A percentile compares a stretch with the other conserved stretches of the same genome.
phyloP scores from a whole-genome alignment of 1,140 invertebrate species.

The Temnothorax nylanderi region DNA sequence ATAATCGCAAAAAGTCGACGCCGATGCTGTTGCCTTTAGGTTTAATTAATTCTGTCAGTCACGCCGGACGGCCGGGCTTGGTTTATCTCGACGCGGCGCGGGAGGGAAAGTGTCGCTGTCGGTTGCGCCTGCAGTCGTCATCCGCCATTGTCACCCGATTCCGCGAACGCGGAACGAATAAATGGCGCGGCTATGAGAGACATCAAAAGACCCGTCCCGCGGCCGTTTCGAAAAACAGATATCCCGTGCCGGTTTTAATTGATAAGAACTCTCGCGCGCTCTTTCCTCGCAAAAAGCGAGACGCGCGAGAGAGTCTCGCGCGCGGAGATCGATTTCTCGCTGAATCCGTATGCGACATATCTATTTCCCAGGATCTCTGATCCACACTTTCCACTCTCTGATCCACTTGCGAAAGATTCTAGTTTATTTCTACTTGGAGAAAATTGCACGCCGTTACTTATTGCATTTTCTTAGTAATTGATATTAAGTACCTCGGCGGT shows the following conservation, averaged over 20 bases:
- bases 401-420: background rate
- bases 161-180: slow-evolving; percentile 31
- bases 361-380: background rate
- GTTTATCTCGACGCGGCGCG: slow-evolving; percentile 51
- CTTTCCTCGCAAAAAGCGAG: background rate
- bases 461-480: slow-evolving; percentile 8
- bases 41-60: slow-evolving; percentile 63
- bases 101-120: slow-evolving; percentile 54
- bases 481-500: background rate
- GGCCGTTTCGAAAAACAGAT: slow-evolving; percentile 46
- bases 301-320: background rate
- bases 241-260: slow-evolving; percentile 44
- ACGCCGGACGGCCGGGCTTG: slow-evolving; percentile 43
- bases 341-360: background rate
- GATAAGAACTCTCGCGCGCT: slow-evolving; percentile 16
- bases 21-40: slow-evolving; percentile 52
- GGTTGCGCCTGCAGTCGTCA: slow-evolving; percentile 52
- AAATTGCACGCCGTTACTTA: background rate
- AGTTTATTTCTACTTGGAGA: background rate
- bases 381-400: background rate
- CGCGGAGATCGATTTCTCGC: slow-evolving; percentile 18
- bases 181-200: slow-evolving; percentile 45
- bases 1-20: slow-evolving; percentile 57
- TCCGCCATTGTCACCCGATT: slow-evolving; percentile 58
- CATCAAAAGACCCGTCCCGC: slow-evolving; percentile 41